Evolutionary conservation across 2,113 vertebrate species (phyloP).

Genomic region (Arvicanthis niloticus): DNA sequence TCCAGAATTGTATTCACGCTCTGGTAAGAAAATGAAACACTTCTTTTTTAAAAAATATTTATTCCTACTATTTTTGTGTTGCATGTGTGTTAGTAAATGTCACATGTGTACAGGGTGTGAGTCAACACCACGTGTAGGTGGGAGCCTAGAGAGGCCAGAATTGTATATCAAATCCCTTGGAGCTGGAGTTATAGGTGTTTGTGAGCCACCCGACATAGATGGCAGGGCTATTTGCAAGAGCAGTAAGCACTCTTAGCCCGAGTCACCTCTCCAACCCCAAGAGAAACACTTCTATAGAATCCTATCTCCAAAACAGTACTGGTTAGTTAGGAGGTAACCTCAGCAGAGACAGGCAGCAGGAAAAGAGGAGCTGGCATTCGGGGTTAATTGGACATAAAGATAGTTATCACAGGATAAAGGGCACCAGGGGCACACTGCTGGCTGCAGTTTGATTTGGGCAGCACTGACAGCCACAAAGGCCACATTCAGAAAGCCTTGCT

Average conservation of each 20-base stretch:
- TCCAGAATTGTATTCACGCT: neutral
- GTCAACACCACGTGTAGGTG: neutral
- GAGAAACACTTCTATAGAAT: neutral
- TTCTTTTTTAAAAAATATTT: neutral
- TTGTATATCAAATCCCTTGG: neutral
- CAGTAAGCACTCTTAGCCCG: neutral
- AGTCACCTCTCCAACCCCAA: neutral
- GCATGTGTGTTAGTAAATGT: neutral
- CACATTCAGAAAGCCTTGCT: neutral
- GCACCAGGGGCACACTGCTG: neutral
- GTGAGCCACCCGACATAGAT: neutral
- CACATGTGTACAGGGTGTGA: neutral
- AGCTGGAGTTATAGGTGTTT: neutral
- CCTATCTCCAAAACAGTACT: conserved; percentile 1
- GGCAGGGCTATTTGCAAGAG: neutral
- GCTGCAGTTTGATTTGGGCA: neutral
- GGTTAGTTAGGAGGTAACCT: neutral
- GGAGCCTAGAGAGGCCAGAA: neutral
- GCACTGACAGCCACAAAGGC: neutral
- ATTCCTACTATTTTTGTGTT: neutral
- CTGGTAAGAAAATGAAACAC: conserved; percentile 41
- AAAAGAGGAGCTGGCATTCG: neutral
- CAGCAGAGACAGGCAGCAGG: neutral
- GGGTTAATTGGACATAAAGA: neutral
- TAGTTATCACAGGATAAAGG: neutral